phyloP scores from a whole-genome alignment of 35 echinoderm and acorn worm species.

The Amphiura filiformis region DNA sequence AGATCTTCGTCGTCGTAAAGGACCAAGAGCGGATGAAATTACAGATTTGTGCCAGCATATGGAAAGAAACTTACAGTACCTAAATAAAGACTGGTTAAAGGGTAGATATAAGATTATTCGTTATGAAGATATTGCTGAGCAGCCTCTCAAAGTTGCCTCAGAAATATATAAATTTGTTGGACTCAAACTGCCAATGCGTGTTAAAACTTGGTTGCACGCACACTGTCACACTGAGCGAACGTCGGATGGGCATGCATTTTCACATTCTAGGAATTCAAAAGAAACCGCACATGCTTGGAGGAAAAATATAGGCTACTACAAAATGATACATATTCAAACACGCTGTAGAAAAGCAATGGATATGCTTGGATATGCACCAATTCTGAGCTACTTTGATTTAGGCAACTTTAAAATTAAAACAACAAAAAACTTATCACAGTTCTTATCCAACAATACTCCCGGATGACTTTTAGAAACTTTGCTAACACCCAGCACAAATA shows the following conservation, averaged over 20 bases:
- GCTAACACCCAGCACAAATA: too few relatives aligned
- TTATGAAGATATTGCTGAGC: not conserved
- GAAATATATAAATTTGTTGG: not conserved
- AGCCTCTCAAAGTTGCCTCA: not conserved
- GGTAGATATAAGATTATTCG: not conserved
- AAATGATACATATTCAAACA: not conserved
- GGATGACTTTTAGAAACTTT: too few relatives aligned
- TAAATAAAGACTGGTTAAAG: not conserved
- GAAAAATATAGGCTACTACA: not conserved
- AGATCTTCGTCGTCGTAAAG: not conserved
- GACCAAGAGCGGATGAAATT: not conserved
- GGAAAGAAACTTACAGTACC: not conserved
- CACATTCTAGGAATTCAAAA: not conserved
- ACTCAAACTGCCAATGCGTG: not conserved
- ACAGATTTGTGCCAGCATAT: not conserved
- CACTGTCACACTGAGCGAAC: not conserved
- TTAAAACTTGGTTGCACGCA: not conserved
- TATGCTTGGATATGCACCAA: too few relatives aligned
- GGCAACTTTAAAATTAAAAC: too few relatives aligned
- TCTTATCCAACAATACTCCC: too few relatives aligned
- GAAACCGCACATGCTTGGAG: not conserved
- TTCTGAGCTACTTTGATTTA: too few relatives aligned
- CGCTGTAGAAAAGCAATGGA: too few relatives aligned
- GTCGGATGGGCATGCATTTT: not conserved
- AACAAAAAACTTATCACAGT: too few relatives aligned